Conservation (phyloP, 37 sponge, comb jelly and placozoan genomes). For the Halisarca cf. caerulea region DNA sequence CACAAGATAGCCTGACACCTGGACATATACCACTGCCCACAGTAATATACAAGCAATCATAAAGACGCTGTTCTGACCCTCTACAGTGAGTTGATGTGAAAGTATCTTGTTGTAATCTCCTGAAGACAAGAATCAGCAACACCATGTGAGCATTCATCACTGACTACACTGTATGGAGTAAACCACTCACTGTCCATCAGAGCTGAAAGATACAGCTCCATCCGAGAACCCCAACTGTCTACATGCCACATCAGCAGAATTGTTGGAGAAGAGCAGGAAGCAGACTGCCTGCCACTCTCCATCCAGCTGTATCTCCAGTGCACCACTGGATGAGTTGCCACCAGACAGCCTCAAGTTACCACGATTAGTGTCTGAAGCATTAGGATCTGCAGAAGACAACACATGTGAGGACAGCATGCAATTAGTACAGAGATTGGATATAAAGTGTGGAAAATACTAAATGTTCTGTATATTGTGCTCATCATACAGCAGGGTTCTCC, state of each 20-base stretch:
- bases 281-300: slow-evolving; percentile 2
- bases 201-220: background rate
- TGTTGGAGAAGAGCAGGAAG: background rate
- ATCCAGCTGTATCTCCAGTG: background rate
- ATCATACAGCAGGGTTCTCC: no score
- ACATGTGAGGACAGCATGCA: no score
- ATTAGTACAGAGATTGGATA: no score
- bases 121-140: no score
- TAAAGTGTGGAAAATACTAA: no score
- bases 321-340: slow-evolving; percentile 18
- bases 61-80: background rate
- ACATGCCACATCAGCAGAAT: slow-evolving; percentile 12
- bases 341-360: slow-evolving; percentile 7
- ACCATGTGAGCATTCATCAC: no score
- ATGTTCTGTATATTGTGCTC: no score
- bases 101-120: background rate
- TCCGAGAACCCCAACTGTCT: background rate
- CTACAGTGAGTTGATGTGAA: background rate
- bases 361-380: background rate
- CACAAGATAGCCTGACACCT: no score
- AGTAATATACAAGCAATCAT: background rate
- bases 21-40: background rate
- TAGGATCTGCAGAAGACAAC: background rate
- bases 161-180: no score
- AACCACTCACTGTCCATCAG: background rate